Base-by-base conservation (phyloP, 2,888 invertebrate species). In the Eupithecia subfuscata region DNA sequence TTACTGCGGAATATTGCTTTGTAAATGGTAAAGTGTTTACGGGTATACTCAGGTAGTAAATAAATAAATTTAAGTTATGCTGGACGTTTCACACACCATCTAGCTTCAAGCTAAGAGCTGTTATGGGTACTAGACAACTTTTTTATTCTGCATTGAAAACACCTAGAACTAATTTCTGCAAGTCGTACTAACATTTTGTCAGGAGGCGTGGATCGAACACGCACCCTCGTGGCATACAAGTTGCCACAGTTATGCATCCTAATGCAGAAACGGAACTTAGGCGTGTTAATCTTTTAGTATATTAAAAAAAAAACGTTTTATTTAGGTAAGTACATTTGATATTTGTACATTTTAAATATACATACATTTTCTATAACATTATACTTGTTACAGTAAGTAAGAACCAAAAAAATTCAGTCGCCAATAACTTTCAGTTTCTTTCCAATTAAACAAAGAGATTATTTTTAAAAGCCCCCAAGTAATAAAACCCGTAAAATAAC, bases 401-500 rank as follows among this genome's bases (percentile, higher is more conserved):
- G 22, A 56, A 2, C 16, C 9, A 22, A 52, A 65, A 67, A 37
- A n/a, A 37, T 37, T 0, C 4, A 40, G n/a, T 22, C n/a, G n/a
- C 22, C 40, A n/a, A 3, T 65, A 37, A 12, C 65, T 65, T 65
- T 60, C 25, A 25, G 60, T 18, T 34, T 43, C 68, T 67, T n/a
- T 11, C 60, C 60, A 69, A 18, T 69, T 69, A 72, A 74, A 77
- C 68, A 76, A 69, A 37, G 63, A 56, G 56, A 65, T 63, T 75
- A 77, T 79, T 79, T 79, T 52, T 25, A 79, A 68, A n/a, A 79
- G 79, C 73, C 75, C 70, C 71, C 56, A 75, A 82, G 81, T 79
- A 80, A 84, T 83, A 81, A 82, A 80, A 82, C 76, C 74, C 80
- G 70, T 77, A 84, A 86, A 85, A 86, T 81, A 84, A 77, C 76